Evolutionary conservation across 1,140 invertebrate genomes (phyloP), one percentile per base, ranked within the genome.

Genomic region (Bradysia coprophila): DNA sequence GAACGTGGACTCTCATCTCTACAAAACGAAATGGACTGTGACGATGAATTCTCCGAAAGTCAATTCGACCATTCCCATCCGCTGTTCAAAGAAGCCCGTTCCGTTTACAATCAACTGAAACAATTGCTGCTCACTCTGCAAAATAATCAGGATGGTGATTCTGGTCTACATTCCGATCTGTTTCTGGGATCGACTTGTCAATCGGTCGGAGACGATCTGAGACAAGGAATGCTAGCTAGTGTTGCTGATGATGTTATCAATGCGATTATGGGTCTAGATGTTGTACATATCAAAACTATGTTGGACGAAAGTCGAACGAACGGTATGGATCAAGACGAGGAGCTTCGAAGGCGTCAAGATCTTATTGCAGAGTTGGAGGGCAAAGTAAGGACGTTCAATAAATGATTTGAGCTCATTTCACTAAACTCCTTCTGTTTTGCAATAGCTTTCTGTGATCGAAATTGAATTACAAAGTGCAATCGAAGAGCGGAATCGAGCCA

Each of bases 401-500:
- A 16, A 4, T 19, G 9, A 18, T 13, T 11, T 13, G 9, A 38
- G 9, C 13, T 43, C 15, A 9, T 34, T n/a, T 41, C 21, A 22
- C 24, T 23, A 28, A 47, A 41, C 16, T 24, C 20, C 16, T 16
- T n/a, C n/a, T n/a, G n/a, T n/a, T n/a, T n/a, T n/a, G n/a, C n/a
- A 61, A 15, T 59, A 82, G 78, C 54, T 81, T 39, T 79, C 76
- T 8, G 74, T 91, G 1, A 76, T 77, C 45, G 85, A 93, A 55
- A 77, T 84, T 2, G 85, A 92, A 52, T 58, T 93, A 2, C 68
- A 71, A 2, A 78, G 82, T 11, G 73, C 82, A 0, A 71, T 73
- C 23, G 85, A 90, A 52, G 84, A 93, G 52, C 62, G 85, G 1
- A 84, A 91, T 56, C 72, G 79, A 33, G 75, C 86, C 1, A 60